Evolutionary conservation across 2,113 vertebrate species (phyloP), one percentile per base, ranked within the genome.

Genomic region (Phaethon lepturus): DNA sequence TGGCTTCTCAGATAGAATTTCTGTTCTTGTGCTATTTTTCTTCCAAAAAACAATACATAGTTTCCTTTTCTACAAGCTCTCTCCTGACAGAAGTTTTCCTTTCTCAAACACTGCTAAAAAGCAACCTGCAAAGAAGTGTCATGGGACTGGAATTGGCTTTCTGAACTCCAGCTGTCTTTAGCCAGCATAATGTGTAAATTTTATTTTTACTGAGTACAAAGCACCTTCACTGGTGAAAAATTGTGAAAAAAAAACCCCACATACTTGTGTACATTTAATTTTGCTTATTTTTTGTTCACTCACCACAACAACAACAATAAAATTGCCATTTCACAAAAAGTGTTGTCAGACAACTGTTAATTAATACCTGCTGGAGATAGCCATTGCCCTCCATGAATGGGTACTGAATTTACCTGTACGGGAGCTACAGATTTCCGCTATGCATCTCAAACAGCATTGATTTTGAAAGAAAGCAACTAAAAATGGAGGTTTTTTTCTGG

Each of bases 401-500:
- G 5, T 42, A 52, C 7, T 67, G 18, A 66, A 56, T 49, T 81
- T 88, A 9, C 13, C 10, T 44, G 10, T 28, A 58, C 17, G 60
- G 16, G 8, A 85, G 17, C 12, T 56, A 47, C 7, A 14, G 14
- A 20, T 63, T 85, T 81, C 26, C 20, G 29, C 17, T 29, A 16
- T 3, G 8, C 7, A 49, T 13, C 31, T 81, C 38, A 59, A 35
- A 63, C 6, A 50, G 10, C 42, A 90, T 5, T 0, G 1, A 12
- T 76, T 88, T 62, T 44, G 44, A 40, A 80, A 84, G 53, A 40
- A 56, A 58, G 17, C 10, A 72, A 58, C 4, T 1, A 60, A 38
- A 49, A 26, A 4, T 29, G 2, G 17, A 38, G 0, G 0, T 8
- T 58, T 74, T 68, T 44, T 49, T 26, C 26, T 28, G 4, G 22